Base-by-base conservation (phyloP, 2,888 invertebrate species). In the Lumbricus terrestris region DNA sequence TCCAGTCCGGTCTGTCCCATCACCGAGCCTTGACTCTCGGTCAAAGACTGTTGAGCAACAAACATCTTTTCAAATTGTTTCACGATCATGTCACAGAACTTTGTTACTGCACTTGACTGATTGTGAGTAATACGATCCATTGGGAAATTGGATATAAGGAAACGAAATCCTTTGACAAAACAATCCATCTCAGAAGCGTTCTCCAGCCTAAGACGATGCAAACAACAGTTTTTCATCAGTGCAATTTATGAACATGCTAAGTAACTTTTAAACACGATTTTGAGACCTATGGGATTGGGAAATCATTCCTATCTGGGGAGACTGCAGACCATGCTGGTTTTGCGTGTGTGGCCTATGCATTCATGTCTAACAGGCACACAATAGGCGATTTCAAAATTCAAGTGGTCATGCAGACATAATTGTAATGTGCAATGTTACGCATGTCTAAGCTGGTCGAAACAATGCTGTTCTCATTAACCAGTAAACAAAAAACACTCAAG, bases 131-230 rank as follows among this genome's bases (percentile, higher is more conserved):
- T 85, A 85, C 8, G 20, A 23, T 37, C 37, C 0, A 85, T 18
- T 37, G 85, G 37, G 85, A n/a, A 85, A 37, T 35, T 85, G 85
- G 85, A 85, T 15, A 85, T 2, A 85, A 85, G 85, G 37, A 85
- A 85, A 1, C 85, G 85, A 85, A 85, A 85, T 85, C 35, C 85
- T 33, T 85, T 37, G n/a, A 85, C 85, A 35, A 85, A 85, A 34
- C 85, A 8, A 85, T 85, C 85, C 85, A 85, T 85, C 85, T 85
- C 85, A 85, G 85, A 85, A 33, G 35, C 35, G 16, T 85, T 85
- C 35, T 35, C 16, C 37, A 85, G 23, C 35, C 85, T 85, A 85
- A 69, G 69, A 0, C 29, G n/a, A 69, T 69, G 69, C 29, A 69
- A 69, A 69, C n/a, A 69, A 69, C 5, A n/a, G 0, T n/a, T n/a